Conservation (phyloP, 2,113 vertebrate genomes). For the Dromiciops gliroides region DNA sequence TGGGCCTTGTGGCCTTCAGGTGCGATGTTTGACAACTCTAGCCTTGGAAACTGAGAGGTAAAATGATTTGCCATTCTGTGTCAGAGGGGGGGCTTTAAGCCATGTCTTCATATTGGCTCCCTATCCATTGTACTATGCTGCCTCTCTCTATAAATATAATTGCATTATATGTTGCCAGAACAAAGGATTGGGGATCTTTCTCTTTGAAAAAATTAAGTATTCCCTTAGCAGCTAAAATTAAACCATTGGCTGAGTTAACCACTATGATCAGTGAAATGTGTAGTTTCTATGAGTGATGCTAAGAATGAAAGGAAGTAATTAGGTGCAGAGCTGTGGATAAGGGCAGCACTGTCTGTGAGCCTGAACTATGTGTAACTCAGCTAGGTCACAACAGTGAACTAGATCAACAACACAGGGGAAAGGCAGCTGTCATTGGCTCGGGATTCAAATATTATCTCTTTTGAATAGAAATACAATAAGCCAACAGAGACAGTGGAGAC, state of each 20-base stretch:
- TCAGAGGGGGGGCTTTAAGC: background rate
- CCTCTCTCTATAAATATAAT: background rate
- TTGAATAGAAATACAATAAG: background rate
- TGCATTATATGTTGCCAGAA: slow-evolving; percentile 10
- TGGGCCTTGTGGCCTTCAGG: background rate
- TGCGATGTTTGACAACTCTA: background rate
- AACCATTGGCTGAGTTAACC: slow-evolving; percentile 39
- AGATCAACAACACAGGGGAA: background rate
- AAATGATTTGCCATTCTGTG: background rate
- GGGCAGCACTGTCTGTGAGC: background rate
- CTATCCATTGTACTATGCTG: background rate
- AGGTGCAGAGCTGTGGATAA: slow-evolving; percentile 20
- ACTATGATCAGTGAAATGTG: slow-evolving; percentile 24
- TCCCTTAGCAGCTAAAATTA: slow-evolving; percentile 10
- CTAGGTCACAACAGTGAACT: background rate
- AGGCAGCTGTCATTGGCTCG: background rate
- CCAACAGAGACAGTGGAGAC: background rate
- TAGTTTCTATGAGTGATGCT: slow-evolving; percentile 13
- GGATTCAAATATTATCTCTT: background rate
- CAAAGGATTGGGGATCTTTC: background rate
- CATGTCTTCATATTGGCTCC: background rate
- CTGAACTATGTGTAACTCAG: background rate
- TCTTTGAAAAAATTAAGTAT: slow-evolving; percentile 35
- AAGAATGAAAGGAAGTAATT: slow-evolving; percentile 48
- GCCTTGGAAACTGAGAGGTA: background rate